Base-by-base conservation (phyloP, 2,797 vertebrate species). In the Acrossocheilus wenchowensis region DNA sequence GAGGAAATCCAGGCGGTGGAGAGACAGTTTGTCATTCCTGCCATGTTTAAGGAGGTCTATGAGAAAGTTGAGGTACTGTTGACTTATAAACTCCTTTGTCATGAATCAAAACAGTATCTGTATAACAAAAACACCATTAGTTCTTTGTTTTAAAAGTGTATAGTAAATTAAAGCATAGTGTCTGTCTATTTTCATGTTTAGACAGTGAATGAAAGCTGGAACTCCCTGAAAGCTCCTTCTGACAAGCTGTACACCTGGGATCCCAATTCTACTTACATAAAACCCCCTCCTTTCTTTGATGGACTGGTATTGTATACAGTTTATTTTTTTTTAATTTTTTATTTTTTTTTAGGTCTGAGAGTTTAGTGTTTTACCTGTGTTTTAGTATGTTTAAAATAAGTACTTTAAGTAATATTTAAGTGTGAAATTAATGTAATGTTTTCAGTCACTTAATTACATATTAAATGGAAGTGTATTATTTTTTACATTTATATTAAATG, bases 31-130 rank as follows among this genome's bases (percentile, higher is more conserved):
- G 98, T 99, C 85, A 99, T 99, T 92, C 98, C 98, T 0, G 96
- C 97, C 14, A 99, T 99, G 97, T 99, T 99, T 92, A 98, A 97
- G 93, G 98, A 99, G 84, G 97, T 99, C 86, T 99, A 99, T 68
- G 93, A 97, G 93, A 99, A 99, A 94, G 97, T 99, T 78, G 98
- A 99, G 97, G 98, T 99, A 75, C 21, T 60, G 1, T 14, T 45
- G 9, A 26, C 10, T 39, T 6, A 34, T 5, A 1, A 34, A 83
- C 6, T 36, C 26, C 3, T 21, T 36, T 57, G 6, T 57, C 6
- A 11, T 57, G 30, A 41, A 71, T 52, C 7, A 57, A 3, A 4
- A 23, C 6, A 10, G 5, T 52, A 64, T 10, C 2, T 23, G 8
- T 12, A 8, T 78, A 15, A 21, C 23, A 60, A 45, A 60, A 88